A percentile compares a stretch with the other conserved stretches of the same genome.
phyloP scores from a whole-genome alignment of 2,797 vertebrate species.

The Arvicola amphibius region DNA sequence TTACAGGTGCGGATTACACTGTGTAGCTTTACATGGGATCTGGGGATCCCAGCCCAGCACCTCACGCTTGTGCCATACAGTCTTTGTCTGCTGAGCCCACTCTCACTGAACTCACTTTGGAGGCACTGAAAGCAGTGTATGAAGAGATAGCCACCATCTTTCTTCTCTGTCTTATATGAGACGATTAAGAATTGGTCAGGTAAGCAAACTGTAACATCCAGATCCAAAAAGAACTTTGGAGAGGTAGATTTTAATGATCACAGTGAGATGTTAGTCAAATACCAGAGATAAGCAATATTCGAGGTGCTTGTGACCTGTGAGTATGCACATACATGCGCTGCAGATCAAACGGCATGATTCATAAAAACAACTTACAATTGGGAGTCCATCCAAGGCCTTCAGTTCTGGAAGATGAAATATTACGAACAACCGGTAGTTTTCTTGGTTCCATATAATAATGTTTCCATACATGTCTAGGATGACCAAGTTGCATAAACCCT shows the following conservation, averaged over 20 bases:
- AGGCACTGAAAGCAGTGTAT: neutral
- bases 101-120: neutral
- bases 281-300: constrained; percentile 30
- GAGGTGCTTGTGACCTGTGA: constrained; percentile 15
- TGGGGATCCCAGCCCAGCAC: neutral
- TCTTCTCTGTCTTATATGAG: neutral
- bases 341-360: constrained; percentile 33
- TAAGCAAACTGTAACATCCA: constrained; percentile 25
- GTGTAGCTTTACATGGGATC: neutral
- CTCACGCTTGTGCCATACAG: too few relatives aligned
- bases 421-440: constrained; percentile 92
- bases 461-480: constrained; percentile 93
- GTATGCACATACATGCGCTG: neutral
- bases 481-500: constrained; percentile 91
- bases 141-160: neutral
- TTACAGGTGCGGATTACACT: neutral
- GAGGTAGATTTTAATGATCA: constrained; percentile 44
- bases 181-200: neutral
- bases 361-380: constrained; percentile 88
- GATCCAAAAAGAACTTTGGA: constrained; percentile 28
- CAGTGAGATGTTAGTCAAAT: neutral
- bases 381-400: constrained; percentile 91
- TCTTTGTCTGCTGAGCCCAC: neutral
- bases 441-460: constrained; percentile 89
- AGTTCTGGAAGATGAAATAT: constrained; percentile 92